phyloP scores from a whole-genome alignment of 2,797 vertebrate species.

The Tauraco hartlaubi region DNA sequence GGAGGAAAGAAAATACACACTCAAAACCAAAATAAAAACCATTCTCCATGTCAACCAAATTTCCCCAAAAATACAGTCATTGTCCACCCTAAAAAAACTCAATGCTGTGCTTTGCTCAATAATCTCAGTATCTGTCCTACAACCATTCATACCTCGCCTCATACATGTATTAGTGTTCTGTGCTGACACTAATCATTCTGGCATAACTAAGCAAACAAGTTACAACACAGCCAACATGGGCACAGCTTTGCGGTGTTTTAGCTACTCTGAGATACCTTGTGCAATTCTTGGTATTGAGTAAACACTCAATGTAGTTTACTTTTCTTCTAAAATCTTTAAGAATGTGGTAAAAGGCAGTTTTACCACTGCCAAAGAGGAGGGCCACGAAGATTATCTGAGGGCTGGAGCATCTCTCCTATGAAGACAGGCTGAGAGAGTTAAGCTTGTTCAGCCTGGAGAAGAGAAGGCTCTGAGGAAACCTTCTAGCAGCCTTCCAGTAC shows the following conservation, averaged over 20 bases:
- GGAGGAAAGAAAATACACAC: neutral
- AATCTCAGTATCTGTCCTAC: neutral
- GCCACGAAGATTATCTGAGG: no score
- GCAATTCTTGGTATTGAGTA: no score
- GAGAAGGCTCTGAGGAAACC: no score
- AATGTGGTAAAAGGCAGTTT: neutral
- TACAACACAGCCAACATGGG: accelerated
- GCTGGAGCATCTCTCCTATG: no score
- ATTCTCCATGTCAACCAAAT: neutral
- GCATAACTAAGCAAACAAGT: neutral
- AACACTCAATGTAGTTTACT: neutral
- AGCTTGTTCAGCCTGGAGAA: no score
- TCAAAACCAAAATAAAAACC: neutral
- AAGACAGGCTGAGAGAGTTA: no score
- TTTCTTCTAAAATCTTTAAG: neutral
- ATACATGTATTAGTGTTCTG: neutral
- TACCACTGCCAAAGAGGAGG: no score
- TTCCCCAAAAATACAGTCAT: neutral
- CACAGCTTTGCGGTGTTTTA: neutral
- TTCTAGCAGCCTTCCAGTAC: no score
- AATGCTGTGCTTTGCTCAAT: neutral
- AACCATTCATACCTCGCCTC: neutral
- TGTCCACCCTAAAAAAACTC: neutral
- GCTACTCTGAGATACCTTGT: neutral
- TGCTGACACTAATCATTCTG: neutral